Percentiles rank a stretch among this genome's conserved stretches.
Conservation (phyloP, 2,888 invertebrate genomes). For the Cremastobaeus sp. region DNA sequence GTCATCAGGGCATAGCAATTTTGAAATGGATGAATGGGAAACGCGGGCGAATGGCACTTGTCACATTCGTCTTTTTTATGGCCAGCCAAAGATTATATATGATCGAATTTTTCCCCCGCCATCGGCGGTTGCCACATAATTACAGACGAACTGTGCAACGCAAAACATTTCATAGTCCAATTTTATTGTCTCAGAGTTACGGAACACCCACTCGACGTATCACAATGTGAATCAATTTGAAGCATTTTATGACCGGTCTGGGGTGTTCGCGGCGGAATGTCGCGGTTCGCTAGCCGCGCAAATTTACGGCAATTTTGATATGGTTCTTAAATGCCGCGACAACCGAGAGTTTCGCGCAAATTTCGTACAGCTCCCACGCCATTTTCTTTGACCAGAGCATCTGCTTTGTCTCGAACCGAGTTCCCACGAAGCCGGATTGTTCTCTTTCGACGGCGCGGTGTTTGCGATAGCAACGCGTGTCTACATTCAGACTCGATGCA, state of each 20-base stretch:
- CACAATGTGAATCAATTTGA: background rate
- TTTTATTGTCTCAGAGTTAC: background rate
- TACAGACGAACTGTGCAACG: background rate
- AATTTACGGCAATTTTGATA: conserved; percentile 2
- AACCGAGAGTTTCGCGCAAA: too few relatives aligned
- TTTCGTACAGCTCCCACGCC: conserved; percentile 41
- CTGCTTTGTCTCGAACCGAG: conserved; percentile 27
- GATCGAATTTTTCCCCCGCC: background rate
- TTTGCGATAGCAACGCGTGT: conserved; percentile 28
- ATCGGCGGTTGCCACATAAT: background rate
- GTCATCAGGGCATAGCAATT: too few relatives aligned
- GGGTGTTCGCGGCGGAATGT: background rate
- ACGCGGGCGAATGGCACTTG: too few relatives aligned
- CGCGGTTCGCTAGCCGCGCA: background rate
- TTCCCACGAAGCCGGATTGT: conserved; percentile 44
- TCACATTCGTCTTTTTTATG: too few relatives aligned
- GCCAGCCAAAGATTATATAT: too few relatives aligned
- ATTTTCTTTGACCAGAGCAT: conserved; percentile 40
- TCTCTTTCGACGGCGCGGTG: conserved; percentile 27
- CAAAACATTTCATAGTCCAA: background rate
- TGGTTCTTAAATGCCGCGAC: too few relatives aligned
- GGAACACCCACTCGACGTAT: background rate
- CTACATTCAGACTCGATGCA: conserved; percentile 10
- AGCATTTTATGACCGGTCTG: background rate
- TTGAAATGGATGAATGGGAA: too few relatives aligned